Evolutionary conservation across 2,113 vertebrate species (phyloP), one percentile per base, ranked within the genome.

Genomic region (Solenodon paradoxus): DNA sequence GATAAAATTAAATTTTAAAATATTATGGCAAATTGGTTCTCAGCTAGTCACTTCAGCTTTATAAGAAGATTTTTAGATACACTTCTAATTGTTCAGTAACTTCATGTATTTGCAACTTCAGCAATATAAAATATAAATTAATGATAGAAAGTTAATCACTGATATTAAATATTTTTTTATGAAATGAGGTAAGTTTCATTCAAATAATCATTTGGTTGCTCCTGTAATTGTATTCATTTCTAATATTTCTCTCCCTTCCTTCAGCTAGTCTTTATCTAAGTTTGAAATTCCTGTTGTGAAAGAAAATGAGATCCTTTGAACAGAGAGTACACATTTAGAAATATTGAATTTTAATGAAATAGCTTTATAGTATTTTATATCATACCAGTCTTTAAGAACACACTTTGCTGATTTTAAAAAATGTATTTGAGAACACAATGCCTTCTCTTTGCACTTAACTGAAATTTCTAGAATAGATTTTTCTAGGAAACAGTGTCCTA

Each of bases 281-380:
- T 61, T 64, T 53, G 24, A 81, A 63, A 97, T 20, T 75, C 4
- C 16, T 64, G 1, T 68, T 90, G 47, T 89, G 78, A 96, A 95
- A 96, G 95, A 91, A 66, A 94, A 96, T 66, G 45, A 90, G 15
- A 77, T 49, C 57, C 57, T 66, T 68, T 79, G 63, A 97, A 1
- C 26, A 30, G 68, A 53, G 32, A 80, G 90, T 2, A 66, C 6
- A 3, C 0, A 63, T 74, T 92, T 72, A 42, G 49, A 92, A 68
- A 6, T 13, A 79, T 30, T 75, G 1, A 45, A 78, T n/a, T 96
- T 95, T 85, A 91, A 7, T 32, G 88, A 97, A 7, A n/a, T n/a
- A n/a, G n/a, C 40, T n/a, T 3, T 82, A 38, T 47, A 79, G n/a
- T n/a, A n/a, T n/a, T n/a, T n/a, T n/a, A 96, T 1, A 5, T 90